Evolutionary conservation across 1,140 invertebrate species (phyloP), one percentile per base, ranked within the genome.

Genomic region (Pseudoatta argentina): DNA sequence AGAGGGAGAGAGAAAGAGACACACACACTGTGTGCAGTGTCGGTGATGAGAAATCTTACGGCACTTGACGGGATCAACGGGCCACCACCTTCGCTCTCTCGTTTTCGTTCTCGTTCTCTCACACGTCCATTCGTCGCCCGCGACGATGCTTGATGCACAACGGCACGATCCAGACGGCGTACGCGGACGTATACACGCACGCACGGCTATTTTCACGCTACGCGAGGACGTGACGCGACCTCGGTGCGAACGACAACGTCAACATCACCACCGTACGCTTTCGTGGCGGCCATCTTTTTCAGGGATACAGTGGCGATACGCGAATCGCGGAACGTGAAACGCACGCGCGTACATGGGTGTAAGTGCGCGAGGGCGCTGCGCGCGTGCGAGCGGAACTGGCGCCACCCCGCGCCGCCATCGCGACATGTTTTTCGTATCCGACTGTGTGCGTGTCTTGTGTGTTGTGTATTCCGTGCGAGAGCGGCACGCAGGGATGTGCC

Each of bases 211-310:
- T 66, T 86, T 92, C 92, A 94, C 91, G 91, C 88, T 92, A 86
- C 53, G 79, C 91, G 89, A 91, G 91, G 90, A 92, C 91, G 91
- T 92, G 89, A 93, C 90, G 91, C 91, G 91, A 88, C 91, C 87
- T 94, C 91, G 90, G 88, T 91, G 79, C 86, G 86, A 92, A 93
- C 93, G 79, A 82, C 69, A 92, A 94, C 94, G 93, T 94, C 93
- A 94, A 94, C 94, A 94, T 94, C 94, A 94, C 93, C 93, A 95
- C 92, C 93, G 94, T 95, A 95, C 94, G 93, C 94, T 95, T 91
- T 93, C 93, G 92, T 92, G 92, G 93, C 94, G 93, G 94, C 94
- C 95, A 95, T 95, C 94, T 95, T 95, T 93, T 94, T 92, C 88
- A 85, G 83, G 57, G 55, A 83, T 73, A 83, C 69, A 57, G 44